phyloP scores from a whole-genome alignment of 2,888 invertebrate species.

The Cephalotes varians region DNA sequence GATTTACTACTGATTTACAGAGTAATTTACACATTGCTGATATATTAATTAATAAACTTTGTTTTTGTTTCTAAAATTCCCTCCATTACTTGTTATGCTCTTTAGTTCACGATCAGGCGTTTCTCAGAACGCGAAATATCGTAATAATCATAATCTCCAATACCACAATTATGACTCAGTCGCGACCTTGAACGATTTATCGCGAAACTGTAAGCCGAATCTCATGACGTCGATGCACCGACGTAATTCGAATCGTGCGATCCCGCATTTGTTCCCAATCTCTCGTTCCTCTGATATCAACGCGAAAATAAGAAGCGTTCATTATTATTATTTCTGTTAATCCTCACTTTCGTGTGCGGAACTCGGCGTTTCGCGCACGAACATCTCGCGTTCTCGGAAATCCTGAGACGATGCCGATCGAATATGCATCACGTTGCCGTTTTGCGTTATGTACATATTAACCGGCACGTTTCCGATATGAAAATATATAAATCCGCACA shows the following conservation, averaged over 20 bases:
- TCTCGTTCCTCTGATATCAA: slow-evolving; percentile 20
- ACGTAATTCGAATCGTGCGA: neutral
- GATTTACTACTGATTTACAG: slow-evolving; percentile 70
- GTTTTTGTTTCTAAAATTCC: slow-evolving; percentile 59
- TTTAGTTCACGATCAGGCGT: neutral
- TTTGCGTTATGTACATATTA: slow-evolving; percentile 39
- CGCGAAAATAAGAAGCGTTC: neutral
- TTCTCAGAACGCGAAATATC: neutral
- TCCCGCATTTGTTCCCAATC: neutral
- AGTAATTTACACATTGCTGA: slow-evolving; percentile 59
- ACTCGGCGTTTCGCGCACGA: slow-evolving; percentile 13
- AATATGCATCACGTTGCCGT: neutral
- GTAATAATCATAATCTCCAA: neutral
- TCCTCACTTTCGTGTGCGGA: neutral
- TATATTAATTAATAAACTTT: slow-evolving; percentile 69
- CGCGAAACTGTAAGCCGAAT: neutral
- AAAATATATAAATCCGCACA: slow-evolving; percentile 43
- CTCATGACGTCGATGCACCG: neutral
- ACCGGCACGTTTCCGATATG: slow-evolving; percentile 67
- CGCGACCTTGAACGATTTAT: slow-evolving; percentile 36
- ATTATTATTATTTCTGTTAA: slow-evolving; percentile 35
- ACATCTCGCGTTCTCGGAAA: slow-evolving; percentile 14
- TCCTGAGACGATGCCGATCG: neutral
- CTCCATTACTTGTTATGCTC: neutral
- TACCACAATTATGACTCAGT: slow-evolving; percentile 17